Percentiles rank a stretch among this genome's conserved stretches.
Conservation (phyloP, 1,140 invertebrate genomes). For the Brachionus sp. region DNA sequence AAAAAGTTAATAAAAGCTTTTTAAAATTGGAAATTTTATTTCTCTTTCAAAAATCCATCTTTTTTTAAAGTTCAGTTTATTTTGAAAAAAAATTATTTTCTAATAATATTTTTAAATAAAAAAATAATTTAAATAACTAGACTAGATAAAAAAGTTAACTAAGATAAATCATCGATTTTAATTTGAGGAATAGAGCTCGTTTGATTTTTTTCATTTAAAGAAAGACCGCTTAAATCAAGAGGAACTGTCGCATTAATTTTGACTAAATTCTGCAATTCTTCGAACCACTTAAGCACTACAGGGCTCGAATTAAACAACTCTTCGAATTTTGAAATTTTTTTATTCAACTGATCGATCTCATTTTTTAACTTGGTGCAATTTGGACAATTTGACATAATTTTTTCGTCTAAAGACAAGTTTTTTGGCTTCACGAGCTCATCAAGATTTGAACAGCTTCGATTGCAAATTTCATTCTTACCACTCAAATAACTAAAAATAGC, state of each 20-base stretch:
- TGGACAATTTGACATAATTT: background rate
- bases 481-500: background rate
- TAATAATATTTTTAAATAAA: no score
- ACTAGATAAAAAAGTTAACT: background rate
- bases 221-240: background rate
- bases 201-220: background rate
- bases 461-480: background rate
- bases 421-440: background rate
- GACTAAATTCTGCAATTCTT: background rate
- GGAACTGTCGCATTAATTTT: background rate
- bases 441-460: background rate
- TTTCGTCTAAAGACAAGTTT: background rate
- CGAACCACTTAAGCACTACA: background rate
- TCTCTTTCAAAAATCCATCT: background rate
- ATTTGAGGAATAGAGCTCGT: background rate
- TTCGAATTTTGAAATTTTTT: background rate
- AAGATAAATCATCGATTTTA: background rate
- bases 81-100: no score
- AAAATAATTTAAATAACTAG: background rate
- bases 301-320: background rate
- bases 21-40: no score
- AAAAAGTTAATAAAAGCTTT: no score
- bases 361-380: background rate
- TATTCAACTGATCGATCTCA: background rate
- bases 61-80: no score